Conservation (phyloP, 2,113 vertebrate genomes). For the Nycticryphes semicollaris region DNA sequence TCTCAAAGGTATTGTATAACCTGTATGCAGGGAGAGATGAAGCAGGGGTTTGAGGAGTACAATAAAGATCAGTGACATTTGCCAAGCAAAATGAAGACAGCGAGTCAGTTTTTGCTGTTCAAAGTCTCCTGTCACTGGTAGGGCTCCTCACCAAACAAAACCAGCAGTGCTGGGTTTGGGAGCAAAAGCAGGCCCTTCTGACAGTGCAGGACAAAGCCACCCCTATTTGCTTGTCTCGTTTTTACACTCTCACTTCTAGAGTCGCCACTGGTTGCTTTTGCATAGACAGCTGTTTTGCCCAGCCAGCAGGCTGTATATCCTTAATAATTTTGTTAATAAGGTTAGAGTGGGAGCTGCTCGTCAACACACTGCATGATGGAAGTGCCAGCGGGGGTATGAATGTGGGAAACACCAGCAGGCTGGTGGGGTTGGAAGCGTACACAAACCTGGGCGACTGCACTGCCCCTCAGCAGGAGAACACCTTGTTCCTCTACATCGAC, state of each 20-base stretch:
- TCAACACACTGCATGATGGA: too few relatives aligned
- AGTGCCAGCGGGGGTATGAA: neutral
- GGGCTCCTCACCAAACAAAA: neutral
- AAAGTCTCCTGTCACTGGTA: neutral
- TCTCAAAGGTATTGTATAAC: neutral
- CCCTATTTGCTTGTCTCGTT: neutral
- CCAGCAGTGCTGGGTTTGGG: neutral
- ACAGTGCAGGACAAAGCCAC: neutral
- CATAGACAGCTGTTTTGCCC: accelerated
- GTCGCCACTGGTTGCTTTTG: too few relatives aligned
- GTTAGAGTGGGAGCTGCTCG: neutral
- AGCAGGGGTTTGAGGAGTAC: neutral
- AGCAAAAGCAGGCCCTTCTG: neutral
- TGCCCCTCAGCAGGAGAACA: neutral
- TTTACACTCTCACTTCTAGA: neutral
- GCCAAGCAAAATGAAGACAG: neutral
- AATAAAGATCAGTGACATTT: neutral
- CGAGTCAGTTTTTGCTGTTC: neutral
- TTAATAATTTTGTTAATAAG: neutral
- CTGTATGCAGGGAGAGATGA: neutral
- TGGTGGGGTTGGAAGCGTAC: neutral
- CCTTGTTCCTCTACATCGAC: neutral
- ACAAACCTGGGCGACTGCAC: accelerated
- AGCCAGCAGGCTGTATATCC: neutral
- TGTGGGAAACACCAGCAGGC: neutral